Evolutionary conservation across 2,888 invertebrate species (phyloP).

Genomic region (Dasypogon diadema): DNA sequence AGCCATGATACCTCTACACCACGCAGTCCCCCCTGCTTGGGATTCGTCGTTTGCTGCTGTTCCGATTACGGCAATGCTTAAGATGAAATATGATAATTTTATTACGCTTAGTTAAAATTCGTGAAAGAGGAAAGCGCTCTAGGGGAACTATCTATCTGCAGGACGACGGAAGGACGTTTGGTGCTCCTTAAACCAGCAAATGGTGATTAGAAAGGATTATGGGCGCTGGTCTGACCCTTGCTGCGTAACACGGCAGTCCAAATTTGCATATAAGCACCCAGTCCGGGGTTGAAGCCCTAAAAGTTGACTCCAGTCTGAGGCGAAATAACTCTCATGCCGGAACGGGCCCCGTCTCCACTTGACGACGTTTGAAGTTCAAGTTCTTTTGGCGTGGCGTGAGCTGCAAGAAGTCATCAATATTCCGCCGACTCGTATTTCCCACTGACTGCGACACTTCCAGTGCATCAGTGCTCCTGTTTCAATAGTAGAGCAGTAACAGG

Average conservation of each 20-base stretch:
- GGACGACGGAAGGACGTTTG: slow-evolving; percentile 3
- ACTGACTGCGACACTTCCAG: slow-evolving; percentile 34
- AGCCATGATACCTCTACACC: not conserved
- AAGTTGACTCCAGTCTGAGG: slow-evolving; percentile 27
- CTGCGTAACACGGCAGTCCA: slow-evolving; percentile 22
- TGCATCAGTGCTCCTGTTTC: slow-evolving; percentile 19
- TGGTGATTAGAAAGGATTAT: slow-evolving; percentile 41
- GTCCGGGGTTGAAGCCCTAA: slow-evolving; percentile 37
- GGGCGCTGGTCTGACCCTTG: slow-evolving; percentile 20
- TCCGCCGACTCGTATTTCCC: slow-evolving; percentile 35
- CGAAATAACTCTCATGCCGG: slow-evolving; percentile 32
- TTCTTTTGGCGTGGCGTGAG: not conserved
- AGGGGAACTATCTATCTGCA: slow-evolving; percentile 21
- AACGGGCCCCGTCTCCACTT: slow-evolving; percentile 5
- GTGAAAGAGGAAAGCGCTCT: slow-evolving; percentile 2
- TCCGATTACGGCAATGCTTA: slow-evolving; percentile 29
- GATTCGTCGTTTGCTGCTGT: not conserved
- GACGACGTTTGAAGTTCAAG: slow-evolving; percentile 34
- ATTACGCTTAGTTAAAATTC: slow-evolving; percentile 42
- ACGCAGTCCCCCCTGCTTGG: not conserved
- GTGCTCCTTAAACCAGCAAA: slow-evolving; percentile 10
- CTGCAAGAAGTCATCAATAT: slow-evolving; percentile 31
- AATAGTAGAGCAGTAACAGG: slow-evolving; percentile 32
- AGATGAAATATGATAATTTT: slow-evolving; percentile 48
- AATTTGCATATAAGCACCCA: slow-evolving; percentile 37